A percentile compares a stretch with the other conserved stretches of the same genome.
Evolutionary conservation across 1,140 invertebrate species (phyloP).

Genomic region (Phortica variegata): DNA sequence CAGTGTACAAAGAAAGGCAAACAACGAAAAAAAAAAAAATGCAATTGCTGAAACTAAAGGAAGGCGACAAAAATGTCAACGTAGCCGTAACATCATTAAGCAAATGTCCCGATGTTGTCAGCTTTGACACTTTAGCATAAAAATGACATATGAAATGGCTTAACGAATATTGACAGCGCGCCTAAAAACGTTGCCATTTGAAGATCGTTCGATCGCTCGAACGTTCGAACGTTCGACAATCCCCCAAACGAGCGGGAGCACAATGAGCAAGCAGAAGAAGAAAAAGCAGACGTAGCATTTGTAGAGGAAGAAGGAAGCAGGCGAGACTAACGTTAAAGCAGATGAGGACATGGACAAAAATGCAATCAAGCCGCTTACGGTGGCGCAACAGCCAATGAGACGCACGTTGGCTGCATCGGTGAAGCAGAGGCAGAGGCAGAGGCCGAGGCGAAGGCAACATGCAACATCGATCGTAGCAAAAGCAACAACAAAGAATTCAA

Average conservation of each 20-base stretch:
- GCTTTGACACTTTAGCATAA: slow-evolving; percentile 49
- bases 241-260: no score
- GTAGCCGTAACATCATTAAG: slow-evolving; percentile 38
- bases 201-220: slow-evolving; percentile 9
- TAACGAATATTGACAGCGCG: slow-evolving; percentile 51
- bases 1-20: slow-evolving; percentile 25
- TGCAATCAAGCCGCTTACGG: slow-evolving; percentile 22
- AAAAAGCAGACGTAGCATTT: slow-evolving; percentile 1
- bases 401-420: no score
- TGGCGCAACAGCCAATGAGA: neutral
- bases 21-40: slow-evolving; percentile 16
- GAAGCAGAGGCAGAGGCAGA: neutral
- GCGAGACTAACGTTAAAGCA: slow-evolving; percentile 18
- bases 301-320: slow-evolving; percentile 9
- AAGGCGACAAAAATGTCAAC: no score
- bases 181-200: slow-evolving; percentile 50
- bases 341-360: slow-evolving; percentile 12
- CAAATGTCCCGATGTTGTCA: slow-evolving; percentile 52
- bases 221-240: slow-evolving; percentile 8
- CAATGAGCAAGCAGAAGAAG: slow-evolving; percentile 1
- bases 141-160: slow-evolving; percentile 46
- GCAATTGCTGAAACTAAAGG: slow-evolving; percentile 22
- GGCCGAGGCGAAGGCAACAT: neutral
- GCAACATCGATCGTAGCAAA: slow-evolving; percentile 18
- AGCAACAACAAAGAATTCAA: no score